Evolutionary conservation across 2,113 vertebrate species (phyloP).

Genomic region (Chloebia gouldiae): DNA sequence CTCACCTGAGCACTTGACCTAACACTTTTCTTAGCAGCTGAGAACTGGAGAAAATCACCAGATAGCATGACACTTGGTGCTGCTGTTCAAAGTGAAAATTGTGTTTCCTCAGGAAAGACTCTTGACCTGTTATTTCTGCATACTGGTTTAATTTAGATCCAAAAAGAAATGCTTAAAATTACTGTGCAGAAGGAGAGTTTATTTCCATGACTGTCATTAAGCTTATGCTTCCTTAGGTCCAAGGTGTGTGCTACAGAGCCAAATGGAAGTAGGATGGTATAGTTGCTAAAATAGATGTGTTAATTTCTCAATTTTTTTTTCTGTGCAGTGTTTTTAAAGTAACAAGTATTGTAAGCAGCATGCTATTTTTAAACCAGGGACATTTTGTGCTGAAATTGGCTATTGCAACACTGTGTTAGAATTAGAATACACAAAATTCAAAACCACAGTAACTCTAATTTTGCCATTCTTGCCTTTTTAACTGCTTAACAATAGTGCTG

Average conservation of each 20-base stretch:
- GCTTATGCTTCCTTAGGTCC: background rate
- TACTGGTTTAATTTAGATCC: background rate
- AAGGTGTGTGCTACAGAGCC: background rate
- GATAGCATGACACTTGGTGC: background rate
- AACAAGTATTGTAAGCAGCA: constrained; percentile 13
- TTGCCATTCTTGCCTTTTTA: constrained; percentile 49
- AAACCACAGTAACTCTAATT: constrained; percentile 60
- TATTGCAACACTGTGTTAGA: constrained; percentile 48
- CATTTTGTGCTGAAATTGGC: constrained; percentile 54
- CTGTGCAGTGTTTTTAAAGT: constrained; percentile 19
- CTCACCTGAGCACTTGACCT: background rate
- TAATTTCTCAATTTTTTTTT: constrained; percentile 14
- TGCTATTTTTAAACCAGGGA: constrained; percentile 56
- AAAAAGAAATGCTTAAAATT: background rate
- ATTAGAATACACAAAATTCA: constrained; percentile 51
- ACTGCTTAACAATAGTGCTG: constrained; percentile 41
- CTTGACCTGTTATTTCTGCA: background rate
- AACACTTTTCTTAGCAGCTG: background rate
- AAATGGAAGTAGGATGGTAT: background rate
- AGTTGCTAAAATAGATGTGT: background rate
- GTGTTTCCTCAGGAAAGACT: background rate
- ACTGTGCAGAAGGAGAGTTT: background rate
- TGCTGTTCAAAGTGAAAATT: background rate
- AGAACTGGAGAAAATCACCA: background rate
- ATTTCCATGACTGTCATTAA: background rate